These are phyloP conservation scores for Noturus placidus DNA, from an alignment of 2,113 vertebrate genomes.

Conservation along the genomic window DNA sequence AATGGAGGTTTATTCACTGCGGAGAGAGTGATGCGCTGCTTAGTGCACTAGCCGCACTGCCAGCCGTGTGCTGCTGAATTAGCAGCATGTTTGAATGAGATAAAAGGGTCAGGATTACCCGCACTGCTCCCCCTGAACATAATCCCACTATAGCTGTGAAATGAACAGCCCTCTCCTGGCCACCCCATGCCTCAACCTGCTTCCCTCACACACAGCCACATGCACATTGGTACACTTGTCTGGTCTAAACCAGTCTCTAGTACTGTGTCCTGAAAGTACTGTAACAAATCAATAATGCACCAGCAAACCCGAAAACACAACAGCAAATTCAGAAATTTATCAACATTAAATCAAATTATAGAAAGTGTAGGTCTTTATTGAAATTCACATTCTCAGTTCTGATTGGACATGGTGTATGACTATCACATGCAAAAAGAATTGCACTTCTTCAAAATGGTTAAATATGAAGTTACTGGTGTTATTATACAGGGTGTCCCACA, in stretches of 20 bases:
- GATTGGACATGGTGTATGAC: neutral
- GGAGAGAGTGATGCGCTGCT: constrained; percentile 83
- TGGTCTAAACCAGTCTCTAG: constrained; percentile 3
- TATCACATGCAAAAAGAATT: neutral
- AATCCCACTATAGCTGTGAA: constrained; percentile 88
- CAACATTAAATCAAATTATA: neutral
- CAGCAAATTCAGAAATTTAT: neutral
- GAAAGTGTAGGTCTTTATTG: neutral
- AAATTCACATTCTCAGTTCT: neutral
- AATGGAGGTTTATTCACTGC: constrained; percentile 82
- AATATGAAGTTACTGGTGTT: neutral
- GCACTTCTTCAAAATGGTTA: neutral
- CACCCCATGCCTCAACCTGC: constrained; percentile 53
- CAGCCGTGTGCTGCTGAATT: constrained; percentile 84
- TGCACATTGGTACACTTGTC: constrained; percentile 1
- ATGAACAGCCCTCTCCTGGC: constrained; percentile 70
- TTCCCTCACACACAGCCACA: constrained; percentile 36
- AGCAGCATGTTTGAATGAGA: constrained; percentile 94
- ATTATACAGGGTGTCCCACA: neutral
- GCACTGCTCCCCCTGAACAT: constrained; percentile 74
- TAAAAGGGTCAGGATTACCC: constrained; percentile 85
- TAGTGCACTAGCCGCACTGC: constrained; percentile 75
- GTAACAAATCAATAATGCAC: neutral
- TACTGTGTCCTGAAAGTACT: neutral
- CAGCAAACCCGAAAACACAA: neutral